Conservation (phyloP, 2,888 invertebrate genomes). For the Argynnis bischoffii region DNA sequence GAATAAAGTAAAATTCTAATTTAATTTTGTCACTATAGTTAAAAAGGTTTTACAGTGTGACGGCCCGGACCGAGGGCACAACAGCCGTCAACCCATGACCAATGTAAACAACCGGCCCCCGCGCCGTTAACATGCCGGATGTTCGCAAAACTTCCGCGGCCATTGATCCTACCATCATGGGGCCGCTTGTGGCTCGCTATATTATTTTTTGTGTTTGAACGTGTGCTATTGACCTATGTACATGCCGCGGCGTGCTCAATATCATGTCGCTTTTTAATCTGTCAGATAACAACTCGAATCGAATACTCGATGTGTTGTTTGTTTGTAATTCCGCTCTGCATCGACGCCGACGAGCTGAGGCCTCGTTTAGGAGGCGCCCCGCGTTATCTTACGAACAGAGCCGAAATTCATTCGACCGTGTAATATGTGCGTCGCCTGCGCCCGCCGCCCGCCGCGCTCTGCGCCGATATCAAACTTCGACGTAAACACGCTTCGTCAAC, state of each 20-base stretch:
- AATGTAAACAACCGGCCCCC: slow-evolving; percentile 26
- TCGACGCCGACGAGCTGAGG: slow-evolving; percentile 60
- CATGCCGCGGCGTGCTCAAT: slow-evolving; percentile 46
- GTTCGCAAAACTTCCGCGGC: slow-evolving; percentile 64
- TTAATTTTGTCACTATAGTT: no score
- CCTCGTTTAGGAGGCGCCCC: slow-evolving; percentile 72
- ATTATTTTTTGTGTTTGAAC: slow-evolving; percentile 55
- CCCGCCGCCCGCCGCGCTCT: slow-evolving; percentile 26
- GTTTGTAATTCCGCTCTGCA: slow-evolving; percentile 62
- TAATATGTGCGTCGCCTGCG: slow-evolving; percentile 54
- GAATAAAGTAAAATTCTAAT: no score
- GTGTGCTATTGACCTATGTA: slow-evolving; percentile 58
- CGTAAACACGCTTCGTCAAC: slow-evolving; percentile 22
- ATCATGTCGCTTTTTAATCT: slow-evolving; percentile 52
- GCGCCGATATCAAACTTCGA: slow-evolving; percentile 23
- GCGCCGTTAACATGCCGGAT: slow-evolving; percentile 50
- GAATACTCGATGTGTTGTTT: slow-evolving; percentile 59
- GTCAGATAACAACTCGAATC: slow-evolving; percentile 61
- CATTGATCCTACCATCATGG: slow-evolving; percentile 57
- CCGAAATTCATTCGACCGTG: slow-evolving; percentile 67
- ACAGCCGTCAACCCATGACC: slow-evolving; percentile 2
- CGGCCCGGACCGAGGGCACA: no score
- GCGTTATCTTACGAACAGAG: slow-evolving; percentile 67
- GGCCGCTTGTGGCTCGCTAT: slow-evolving; percentile 56
- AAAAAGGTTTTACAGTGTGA: not conserved